Base-by-base conservation (phyloP, 2,797 vertebrate species). In the Octomys mimax region DNA sequence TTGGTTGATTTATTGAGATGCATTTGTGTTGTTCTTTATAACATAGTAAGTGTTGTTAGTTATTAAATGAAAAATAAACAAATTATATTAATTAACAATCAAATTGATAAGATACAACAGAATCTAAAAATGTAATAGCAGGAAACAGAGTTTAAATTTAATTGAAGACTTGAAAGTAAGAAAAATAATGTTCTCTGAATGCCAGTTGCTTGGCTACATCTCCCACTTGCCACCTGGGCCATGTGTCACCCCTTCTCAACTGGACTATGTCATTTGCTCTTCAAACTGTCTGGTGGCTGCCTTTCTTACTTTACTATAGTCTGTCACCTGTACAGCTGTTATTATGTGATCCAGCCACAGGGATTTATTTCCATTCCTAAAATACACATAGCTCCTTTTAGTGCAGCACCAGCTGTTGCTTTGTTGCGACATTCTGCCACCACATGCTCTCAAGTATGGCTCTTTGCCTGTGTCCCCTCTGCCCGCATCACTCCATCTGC, bases 41-140 rank as follows among this genome's bases (percentile, higher is more conserved):
- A 84, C 31, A 16, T 59, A 7, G 19, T 82, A 80, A 82, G 7
- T 75, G 28, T 57, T 89, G 10, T 57, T 61, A 75, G 14, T 42
- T 82, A 96, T 90, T 94, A 94, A 86, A 90, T 90, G 36, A 62
- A 94, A 96, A 93, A 57, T 52, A 96, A 97, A 95, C 77, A 87
- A 87, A 87, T 88, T 89, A 85, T 70, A 87, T 95, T 94, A 87
- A 96, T 96, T 97, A 90, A 18, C 24, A 95, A 91, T 54, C 70
- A 91, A 92, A 93, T 85, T 93, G 73, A 90, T 88, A 6, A 49
- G 18, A 57, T 66, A 87, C 31, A 86, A 62, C 64, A 59, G 36
- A 36, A 83, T 83, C 8, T 78, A 75, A 80, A 91, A 88, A 16
- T 81, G 46, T 77, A 91, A 64, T 81, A 87, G 59, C 57, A 78